These are phyloP conservation scores for Strongylocentrotus purpuratus DNA, from an alignment of 35 echinoderm and acorn worm genomes.

Conservation along the genomic window DNA sequence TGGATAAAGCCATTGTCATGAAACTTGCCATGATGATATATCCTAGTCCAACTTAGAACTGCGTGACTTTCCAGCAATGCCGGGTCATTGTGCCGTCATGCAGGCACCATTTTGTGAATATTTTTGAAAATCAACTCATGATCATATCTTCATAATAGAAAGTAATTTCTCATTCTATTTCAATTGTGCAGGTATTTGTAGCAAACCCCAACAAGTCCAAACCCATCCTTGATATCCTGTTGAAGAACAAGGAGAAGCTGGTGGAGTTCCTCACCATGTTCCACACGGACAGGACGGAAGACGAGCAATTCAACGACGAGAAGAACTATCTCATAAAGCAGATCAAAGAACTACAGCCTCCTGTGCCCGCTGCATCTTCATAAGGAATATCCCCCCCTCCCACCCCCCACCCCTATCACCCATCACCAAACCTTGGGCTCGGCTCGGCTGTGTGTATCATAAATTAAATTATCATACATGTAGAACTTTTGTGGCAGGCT, in stretches of 20 bases:
- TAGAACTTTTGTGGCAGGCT: neutral
- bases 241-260: slow-evolving; percentile 95
- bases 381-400: neutral
- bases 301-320: slow-evolving; percentile 99
- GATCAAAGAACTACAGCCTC: slow-evolving; percentile 84
- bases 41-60: no score
- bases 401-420: no score
- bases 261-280: slow-evolving; percentile 91
- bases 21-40: no score
- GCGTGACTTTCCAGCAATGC: no score
- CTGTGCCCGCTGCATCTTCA: neutral
- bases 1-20: no score
- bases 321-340: slow-evolving; percentile 97
- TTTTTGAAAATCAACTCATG: no score
- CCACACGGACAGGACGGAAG: slow-evolving; percentile 97
- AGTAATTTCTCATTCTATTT: no score
- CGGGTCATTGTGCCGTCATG: no score
- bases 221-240: slow-evolving; percentile 85
- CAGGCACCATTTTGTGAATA: no score
- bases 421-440: neutral
- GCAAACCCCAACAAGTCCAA: slow-evolving; percentile 93
- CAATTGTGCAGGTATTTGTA: slow-evolving; percentile 85
- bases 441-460: neutral
- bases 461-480: neutral
- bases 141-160: no score